Percentiles rank a stretch among this genome's conserved stretches.
phyloP scores from a whole-genome alignment of 2,888 invertebrate species.

The Lepidochrysops patricia region DNA sequence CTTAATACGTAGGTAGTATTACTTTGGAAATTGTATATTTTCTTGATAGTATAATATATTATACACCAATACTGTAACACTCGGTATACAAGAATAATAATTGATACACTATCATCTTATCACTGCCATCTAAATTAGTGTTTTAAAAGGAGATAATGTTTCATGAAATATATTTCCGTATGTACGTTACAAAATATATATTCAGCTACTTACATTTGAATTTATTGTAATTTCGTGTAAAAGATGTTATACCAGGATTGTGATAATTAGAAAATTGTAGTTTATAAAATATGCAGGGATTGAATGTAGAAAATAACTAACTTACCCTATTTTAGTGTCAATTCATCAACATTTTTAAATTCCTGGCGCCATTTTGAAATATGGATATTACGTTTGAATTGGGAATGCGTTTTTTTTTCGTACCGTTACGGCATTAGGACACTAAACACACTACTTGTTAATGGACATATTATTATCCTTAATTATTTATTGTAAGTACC shows the following conservation, averaged over 20 bases:
- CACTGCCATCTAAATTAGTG: too few species aligned
- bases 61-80: too few species aligned
- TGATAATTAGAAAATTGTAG: not conserved
- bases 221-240: too few species aligned
- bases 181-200: too few species aligned
- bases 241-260: not conserved
- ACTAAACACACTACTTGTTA: not conserved
- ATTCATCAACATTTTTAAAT: not conserved
- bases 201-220: too few species aligned
- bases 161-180: too few species aligned
- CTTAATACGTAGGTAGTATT: too few species aligned
- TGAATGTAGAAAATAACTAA: not conserved
- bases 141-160: too few species aligned
- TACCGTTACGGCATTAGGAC: not conserved
- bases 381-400: not conserved
- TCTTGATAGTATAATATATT: too few species aligned
- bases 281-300: not conserved
- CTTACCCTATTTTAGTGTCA: not conserved
- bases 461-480: not conserved
- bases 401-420: not conserved
- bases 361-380: not conserved
- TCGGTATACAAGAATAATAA: too few species aligned
- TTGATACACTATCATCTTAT: too few species aligned
- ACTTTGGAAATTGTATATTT: too few species aligned
- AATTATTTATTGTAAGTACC: not conserved